Conservation (phyloP, 2,113 vertebrate species). For the Corythoichthys intestinalis region DNA sequence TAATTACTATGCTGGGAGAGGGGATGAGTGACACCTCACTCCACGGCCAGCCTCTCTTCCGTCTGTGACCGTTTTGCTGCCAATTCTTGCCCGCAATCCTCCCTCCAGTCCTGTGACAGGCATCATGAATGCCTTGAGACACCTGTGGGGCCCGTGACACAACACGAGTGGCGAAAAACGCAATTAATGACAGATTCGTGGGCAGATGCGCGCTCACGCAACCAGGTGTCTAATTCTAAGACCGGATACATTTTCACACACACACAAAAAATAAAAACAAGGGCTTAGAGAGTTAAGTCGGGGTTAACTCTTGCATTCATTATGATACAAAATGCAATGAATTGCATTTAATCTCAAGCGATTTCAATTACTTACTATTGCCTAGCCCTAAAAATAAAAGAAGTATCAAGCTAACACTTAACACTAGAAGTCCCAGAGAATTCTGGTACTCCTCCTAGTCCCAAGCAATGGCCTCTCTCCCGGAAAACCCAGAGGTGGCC, state of each 20-base stretch:
- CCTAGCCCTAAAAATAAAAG: too few relatives aligned
- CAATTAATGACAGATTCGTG: constrained; percentile 27
- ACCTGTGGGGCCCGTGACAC: constrained; percentile 59
- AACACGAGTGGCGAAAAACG: constrained; percentile 21
- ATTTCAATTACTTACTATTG: too few relatives aligned
- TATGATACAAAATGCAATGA: too few relatives aligned
- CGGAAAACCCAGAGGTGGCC: too few relatives aligned
- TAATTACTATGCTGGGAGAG: constrained; percentile 65
- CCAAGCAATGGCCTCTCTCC: too few relatives aligned
- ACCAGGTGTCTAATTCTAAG: constrained; percentile 71
- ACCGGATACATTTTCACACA: constrained; percentile 56
- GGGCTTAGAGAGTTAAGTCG: too few relatives aligned
- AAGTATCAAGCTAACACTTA: too few relatives aligned
- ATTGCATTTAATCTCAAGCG: too few relatives aligned
- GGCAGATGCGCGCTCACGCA: constrained; percentile 32
- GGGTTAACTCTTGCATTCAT: too few relatives aligned
- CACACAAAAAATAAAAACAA: constrained; percentile 5
- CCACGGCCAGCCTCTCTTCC: constrained; percentile 53
- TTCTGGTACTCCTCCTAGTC: too few relatives aligned
- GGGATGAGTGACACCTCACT: constrained; percentile 66
- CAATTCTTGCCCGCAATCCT: constrained; percentile 42
- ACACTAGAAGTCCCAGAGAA: too few relatives aligned
- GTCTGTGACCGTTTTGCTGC: constrained; percentile 56
- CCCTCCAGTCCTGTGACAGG: constrained; percentile 50
- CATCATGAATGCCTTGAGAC: constrained; percentile 66